Conservation (phyloP, 1,140 invertebrate genomes). For the Colletes gigas region DNA sequence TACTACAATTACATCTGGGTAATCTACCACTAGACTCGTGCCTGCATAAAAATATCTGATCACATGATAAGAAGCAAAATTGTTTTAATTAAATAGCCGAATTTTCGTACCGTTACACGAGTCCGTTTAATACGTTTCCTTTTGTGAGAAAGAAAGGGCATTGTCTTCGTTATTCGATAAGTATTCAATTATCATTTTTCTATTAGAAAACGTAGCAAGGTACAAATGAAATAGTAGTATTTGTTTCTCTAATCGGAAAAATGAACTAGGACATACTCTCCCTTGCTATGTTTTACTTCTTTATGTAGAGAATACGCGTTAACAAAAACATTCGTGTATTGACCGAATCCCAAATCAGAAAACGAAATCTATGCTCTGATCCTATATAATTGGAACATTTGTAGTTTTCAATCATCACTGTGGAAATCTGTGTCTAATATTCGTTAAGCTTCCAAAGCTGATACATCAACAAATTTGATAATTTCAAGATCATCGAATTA, state of each 20-base stretch:
- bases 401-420: constrained; percentile 29
- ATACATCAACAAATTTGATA: not conserved
- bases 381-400: constrained; percentile 32
- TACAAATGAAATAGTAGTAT: constrained; percentile 29
- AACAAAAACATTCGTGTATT: constrained; percentile 32
- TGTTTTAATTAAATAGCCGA: constrained; percentile 26
- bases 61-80: constrained; percentile 33
- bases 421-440: constrained; percentile 2
- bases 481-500: not conserved
- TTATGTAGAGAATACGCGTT: constrained; percentile 19
- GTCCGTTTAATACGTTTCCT: constrained; percentile 2
- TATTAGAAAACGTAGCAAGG: constrained; percentile 35
- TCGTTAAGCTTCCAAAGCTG: constrained; percentile 22
- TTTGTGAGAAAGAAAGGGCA: not conserved
- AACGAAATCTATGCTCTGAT: constrained; percentile 23
- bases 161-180: not conserved
- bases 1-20: constrained; percentile 56
- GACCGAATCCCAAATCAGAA: constrained; percentile 26
- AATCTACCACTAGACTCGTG: constrained; percentile 33
- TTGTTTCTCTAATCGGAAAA: not conserved
- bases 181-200: constrained; percentile 25
- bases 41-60: constrained; percentile 42
- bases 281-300: constrained; percentile 28
- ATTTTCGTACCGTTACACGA: not conserved
- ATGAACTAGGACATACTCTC: constrained; percentile 22